Conservation (phyloP, 2,888 invertebrate species). For the Ophion ventricosus region DNA sequence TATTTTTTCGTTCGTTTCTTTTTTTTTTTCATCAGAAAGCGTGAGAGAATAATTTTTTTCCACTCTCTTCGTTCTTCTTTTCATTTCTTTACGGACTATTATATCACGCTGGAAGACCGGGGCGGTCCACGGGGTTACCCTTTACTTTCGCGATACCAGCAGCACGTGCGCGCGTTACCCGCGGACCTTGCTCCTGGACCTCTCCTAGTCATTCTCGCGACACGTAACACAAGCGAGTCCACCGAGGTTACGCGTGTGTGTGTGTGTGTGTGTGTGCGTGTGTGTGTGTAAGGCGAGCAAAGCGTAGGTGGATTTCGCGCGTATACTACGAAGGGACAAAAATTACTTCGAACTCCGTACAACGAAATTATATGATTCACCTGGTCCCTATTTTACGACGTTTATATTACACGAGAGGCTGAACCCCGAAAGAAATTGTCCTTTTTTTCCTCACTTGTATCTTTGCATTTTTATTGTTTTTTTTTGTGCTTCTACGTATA, state of each 20-base stretch:
- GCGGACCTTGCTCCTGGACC: slow-evolving; percentile 42
- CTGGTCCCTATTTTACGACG: slow-evolving; percentile 83
- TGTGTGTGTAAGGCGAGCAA: slow-evolving; percentile 10
- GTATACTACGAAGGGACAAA: slow-evolving; percentile 65
- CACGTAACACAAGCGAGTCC: slow-evolving; percentile 1
- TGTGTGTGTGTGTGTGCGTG: too few species aligned
- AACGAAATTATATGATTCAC: slow-evolving; percentile 82
- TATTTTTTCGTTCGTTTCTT: neutral
- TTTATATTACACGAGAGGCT: slow-evolving; percentile 81
- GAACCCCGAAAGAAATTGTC: slow-evolving; percentile 5
- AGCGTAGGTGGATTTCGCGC: slow-evolving; percentile 33
- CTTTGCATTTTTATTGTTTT: slow-evolving; percentile 6
- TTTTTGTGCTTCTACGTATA: neutral
- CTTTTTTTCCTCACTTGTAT: slow-evolving; percentile 22
- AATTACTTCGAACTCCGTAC: slow-evolving; percentile 78
- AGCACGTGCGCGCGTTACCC: slow-evolving; percentile 75
- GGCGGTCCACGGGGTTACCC: slow-evolving; percentile 45
- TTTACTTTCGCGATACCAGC: slow-evolving; percentile 76
- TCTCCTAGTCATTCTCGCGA: slow-evolving; percentile 28
- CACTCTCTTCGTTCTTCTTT: neutral
- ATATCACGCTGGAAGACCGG: slow-evolving; percentile 47
- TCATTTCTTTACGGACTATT: slow-evolving; percentile 42
- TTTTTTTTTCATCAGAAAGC: slow-evolving; percentile 1
- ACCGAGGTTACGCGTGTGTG: slow-evolving; percentile 39
- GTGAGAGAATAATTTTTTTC: slow-evolving; percentile 16